Percentiles rank a stretch among this genome's conserved stretches.
These are phyloP conservation scores for Paracentrotus lividus DNA, from an alignment of 53 echinoderm and acorn worm species.

Conservation along the genomic window DNA sequence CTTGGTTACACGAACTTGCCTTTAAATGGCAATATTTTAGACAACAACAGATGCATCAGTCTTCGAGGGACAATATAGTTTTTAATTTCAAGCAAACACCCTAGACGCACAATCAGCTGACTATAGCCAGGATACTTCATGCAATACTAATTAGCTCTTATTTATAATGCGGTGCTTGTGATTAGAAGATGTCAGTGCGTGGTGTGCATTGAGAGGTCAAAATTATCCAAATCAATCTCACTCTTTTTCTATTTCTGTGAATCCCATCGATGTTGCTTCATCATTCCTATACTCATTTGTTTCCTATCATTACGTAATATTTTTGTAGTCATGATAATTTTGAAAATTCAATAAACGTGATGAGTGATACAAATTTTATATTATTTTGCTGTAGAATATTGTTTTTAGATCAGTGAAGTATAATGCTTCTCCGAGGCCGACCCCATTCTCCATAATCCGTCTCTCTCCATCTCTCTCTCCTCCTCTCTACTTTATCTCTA, in stretches of 20 bases:
- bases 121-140: constrained; percentile 10
- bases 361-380: too few species aligned
- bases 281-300: not conserved
- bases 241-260: not conserved
- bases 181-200: constrained; percentile 37
- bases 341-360: too few species aligned
- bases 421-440: not conserved
- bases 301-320: not conserved
- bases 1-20: too few species aligned
- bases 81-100: not conserved
- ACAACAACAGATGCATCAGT: too few species aligned
- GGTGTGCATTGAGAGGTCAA: constrained; percentile 21
- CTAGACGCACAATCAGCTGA: not conserved
- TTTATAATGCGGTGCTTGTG: constrained; percentile 4
- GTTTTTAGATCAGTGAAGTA: not conserved
- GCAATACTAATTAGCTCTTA: constrained; percentile 51
- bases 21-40: too few species aligned
- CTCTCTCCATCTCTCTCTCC: not conserved
- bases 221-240: not conserved
- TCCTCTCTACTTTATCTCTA: not conserved
- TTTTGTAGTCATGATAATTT: not conserved
- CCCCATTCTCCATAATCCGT: constrained; percentile 5
- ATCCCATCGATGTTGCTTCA: not conserved
- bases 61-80: too few species aligned
- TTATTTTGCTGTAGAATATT: not conserved